Percentiles rank a stretch among this genome's conserved stretches.
Conservation (phyloP, 2,113 vertebrate species). For the Planiliza haematocheilus region DNA sequence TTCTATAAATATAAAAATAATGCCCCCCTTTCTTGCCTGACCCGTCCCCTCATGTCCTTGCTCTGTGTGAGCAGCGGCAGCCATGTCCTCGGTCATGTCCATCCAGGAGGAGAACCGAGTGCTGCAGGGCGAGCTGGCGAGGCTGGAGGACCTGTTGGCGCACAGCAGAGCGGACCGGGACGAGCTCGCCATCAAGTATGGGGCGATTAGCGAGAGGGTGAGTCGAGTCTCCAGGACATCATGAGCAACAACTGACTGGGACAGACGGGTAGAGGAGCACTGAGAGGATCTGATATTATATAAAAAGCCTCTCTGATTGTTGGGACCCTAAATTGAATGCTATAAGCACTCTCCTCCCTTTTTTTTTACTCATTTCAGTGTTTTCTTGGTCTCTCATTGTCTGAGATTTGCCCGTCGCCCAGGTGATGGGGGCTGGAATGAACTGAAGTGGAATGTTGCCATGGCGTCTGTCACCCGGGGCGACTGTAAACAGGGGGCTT, state of each 20-base stretch:
- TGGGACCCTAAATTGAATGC: neutral
- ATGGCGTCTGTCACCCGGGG: constrained; percentile 82
- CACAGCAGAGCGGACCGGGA: constrained; percentile 94
- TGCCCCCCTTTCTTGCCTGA: neutral
- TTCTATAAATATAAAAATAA: neutral
- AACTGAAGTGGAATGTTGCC: constrained; percentile 79
- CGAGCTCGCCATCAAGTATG: constrained; percentile 96
- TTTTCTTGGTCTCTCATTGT: constrained; percentile 61
- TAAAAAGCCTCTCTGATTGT: constrained; percentile 5
- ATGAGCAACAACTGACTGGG: neutral
- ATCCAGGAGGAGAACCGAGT: constrained; percentile 94
- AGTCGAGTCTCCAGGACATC: constrained; percentile 37
- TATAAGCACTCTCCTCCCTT: neutral
- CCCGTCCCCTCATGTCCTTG: neutral
- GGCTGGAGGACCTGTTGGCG: constrained; percentile 92
- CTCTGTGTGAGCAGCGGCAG: constrained; percentile 50
- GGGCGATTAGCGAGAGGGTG: constrained; percentile 92
- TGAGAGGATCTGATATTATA: too few species aligned
- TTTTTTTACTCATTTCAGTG: constrained; percentile 26
- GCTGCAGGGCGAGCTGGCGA: constrained; percentile 92
- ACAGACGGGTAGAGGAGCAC: neutral
- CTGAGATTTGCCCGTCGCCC: constrained; percentile 78
- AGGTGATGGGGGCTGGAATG: constrained; percentile 81
- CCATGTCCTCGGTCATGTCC: constrained; percentile 91
- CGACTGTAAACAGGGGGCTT: constrained; percentile 83